Conservation (phyloP, 2,888 invertebrate species). For the Drosophila merina region DNA sequence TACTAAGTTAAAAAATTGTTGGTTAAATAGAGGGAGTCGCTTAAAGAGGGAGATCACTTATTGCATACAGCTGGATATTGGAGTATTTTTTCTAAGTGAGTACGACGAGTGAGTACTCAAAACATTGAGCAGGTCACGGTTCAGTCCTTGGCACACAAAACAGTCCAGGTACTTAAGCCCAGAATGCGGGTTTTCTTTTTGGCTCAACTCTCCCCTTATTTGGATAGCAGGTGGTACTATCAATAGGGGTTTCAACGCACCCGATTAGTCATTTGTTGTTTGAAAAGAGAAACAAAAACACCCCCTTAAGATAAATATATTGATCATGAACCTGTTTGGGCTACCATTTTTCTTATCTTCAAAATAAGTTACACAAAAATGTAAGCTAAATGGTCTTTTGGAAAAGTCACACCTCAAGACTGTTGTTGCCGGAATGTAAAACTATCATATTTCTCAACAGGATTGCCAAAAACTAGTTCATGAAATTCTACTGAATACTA, state of each 20-base stretch:
- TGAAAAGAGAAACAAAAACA: background rate
- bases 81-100: background rate
- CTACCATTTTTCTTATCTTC: background rate
- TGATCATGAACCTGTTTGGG: slow-evolving; percentile 1
- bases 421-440: background rate
- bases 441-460: background rate
- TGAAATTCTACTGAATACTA: too few species aligned
- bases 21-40: too few species aligned
- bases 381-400: background rate
- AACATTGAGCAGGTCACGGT: slow-evolving; percentile 56
- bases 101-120: slow-evolving; percentile 8
- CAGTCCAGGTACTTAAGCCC: background rate
- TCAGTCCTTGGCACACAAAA: slow-evolving; percentile 45
- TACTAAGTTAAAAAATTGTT: too few species aligned
- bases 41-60: too few species aligned
- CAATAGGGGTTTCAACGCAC: slow-evolving; percentile 14
- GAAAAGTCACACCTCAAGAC: background rate
- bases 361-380: background rate
- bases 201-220: slow-evolving; percentile 6
- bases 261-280: background rate
- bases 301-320: background rate
- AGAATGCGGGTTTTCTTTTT: slow-evolving; percentile 28
- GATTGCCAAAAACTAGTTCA: too few species aligned
- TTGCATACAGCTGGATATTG: too few species aligned
- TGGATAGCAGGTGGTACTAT: slow-evolving; percentile 13